Evolutionary conservation across 1,140 invertebrate species (phyloP), one percentile per base, ranked within the genome.

Genomic region (Hormaphis cornu): DNA sequence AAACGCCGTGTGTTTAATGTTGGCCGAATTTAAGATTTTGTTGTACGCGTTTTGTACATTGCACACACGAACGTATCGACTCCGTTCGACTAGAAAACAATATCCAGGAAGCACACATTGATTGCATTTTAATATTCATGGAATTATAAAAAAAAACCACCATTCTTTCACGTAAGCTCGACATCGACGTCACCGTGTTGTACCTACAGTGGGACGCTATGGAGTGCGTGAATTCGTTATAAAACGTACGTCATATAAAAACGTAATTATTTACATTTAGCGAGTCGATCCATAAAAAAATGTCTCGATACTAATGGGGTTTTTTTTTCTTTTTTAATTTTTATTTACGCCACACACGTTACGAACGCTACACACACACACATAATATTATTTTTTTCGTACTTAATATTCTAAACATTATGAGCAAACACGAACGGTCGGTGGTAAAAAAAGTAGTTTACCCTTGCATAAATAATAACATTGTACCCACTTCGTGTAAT

Each of bases 201-300:
- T 30, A 30, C 7, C 16, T n/a, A n/a, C n/a, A n/a, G n/a, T n/a
- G n/a, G n/a, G 30, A 33, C 52, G 52, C n/a, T n/a, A n/a, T n/a
- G n/a, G n/a, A 54, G 4, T 20, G 52, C n/a, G 20, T 54, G 52
- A 35, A 54, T 54, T 20, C 18, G 20, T 37, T 24, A 56, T 37
- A 37, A 53, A 30, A 26, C 28, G 28, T 33, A 9, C 33, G 33
- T 28, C 26, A 30, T 28, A 52, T 53, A 20, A 18, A 33, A 53
- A 28, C 28, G 28, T 53, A 53, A 53, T 53, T 53, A 53, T 53
- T 53, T 53, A 53, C 52, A 53, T 53, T 53, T 53, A 53, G 52
- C 52, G 28, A 53, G 52, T 53, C 28, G 52, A 53, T 28, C 52
- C 33, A 53, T 53, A 18, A 53, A 18, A 30, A 53, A 53, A 53